These are phyloP conservation scores for Tokudaia tokunoshimensis DNA, from an alignment of 2,797 vertebrate species.

Conservation along the genomic window DNA sequence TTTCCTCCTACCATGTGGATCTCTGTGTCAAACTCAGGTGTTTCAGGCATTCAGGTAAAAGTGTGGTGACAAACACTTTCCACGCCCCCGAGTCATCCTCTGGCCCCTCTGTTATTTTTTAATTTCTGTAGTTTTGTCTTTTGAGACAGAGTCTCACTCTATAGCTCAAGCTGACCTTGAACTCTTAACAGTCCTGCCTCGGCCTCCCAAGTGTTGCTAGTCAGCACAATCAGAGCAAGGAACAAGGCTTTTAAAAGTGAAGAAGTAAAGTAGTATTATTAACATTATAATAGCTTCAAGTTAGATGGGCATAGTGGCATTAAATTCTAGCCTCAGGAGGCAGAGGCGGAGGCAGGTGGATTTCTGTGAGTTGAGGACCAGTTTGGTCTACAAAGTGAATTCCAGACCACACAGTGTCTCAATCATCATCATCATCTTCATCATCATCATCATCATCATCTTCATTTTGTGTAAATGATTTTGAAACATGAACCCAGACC, in stretches of 20 bases:
- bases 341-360: background rate
- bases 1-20: background rate
- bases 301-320: background rate
- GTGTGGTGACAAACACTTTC: background rate
- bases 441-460: no score
- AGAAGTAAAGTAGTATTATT: background rate
- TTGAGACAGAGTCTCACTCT: background rate
- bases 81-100: background rate
- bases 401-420: background rate
- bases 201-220: background rate
- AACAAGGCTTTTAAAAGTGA: background rate
- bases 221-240: background rate
- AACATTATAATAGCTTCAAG: background rate
- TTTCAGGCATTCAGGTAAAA: background rate
- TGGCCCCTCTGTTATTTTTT: background rate
- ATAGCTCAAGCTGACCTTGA: background rate
- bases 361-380: background rate
- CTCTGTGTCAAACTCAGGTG: background rate
- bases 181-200: background rate
- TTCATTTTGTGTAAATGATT: background rate
- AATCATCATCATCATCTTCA: no score
- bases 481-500: background rate
- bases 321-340: background rate
- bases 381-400: background rate
- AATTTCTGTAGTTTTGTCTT: background rate